These are phyloP conservation scores for Oryzias javanicus DNA, from an alignment of 2,113 vertebrate species.

Conservation along the genomic window DNA sequence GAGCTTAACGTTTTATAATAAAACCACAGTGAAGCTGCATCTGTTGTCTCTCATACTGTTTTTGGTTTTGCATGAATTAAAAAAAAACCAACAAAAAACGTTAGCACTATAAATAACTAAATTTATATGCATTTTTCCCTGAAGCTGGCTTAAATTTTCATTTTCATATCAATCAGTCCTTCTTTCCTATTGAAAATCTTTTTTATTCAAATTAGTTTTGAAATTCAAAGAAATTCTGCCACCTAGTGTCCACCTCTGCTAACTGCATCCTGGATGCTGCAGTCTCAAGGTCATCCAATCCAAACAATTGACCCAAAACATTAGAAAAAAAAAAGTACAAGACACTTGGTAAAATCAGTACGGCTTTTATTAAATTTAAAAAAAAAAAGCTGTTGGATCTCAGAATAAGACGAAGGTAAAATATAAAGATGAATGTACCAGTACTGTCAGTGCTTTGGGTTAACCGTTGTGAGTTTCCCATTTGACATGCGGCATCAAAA, in stretches of 20 bases:
- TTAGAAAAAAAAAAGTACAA: not conserved
- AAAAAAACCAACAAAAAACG: too few relatives aligned
- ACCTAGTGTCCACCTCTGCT: conserved; percentile 9
- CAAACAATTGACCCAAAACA: too few relatives aligned
- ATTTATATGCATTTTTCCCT: too few relatives aligned
- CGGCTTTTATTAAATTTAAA: conserved; percentile 80
- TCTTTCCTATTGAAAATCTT: too few relatives aligned
- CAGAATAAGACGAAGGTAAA: conserved; percentile 59
- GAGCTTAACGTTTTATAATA: conserved; percentile 73
- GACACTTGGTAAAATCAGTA: conserved; percentile 68
- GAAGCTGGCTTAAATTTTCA: too few relatives aligned
- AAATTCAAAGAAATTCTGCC: conserved; percentile 5
- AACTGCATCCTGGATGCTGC: conserved; percentile 7
- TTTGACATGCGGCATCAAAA: too few relatives aligned
- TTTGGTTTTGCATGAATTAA: not conserved
- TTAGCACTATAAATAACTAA: too few relatives aligned
- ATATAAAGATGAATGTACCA: conserved; percentile 70
- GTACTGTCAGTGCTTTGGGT: conserved; percentile 74
- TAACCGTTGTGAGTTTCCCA: conserved; percentile 25
- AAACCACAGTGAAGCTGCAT: conserved; percentile 31
- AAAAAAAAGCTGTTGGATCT: conserved; percentile 70
- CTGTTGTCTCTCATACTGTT: not conserved
- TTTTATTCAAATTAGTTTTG: too few relatives aligned
- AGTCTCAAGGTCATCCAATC: not conserved
- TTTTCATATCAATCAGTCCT: too few relatives aligned